Conservation (phyloP, 2,113 vertebrate genomes). For the Desmodus rotundus region DNA sequence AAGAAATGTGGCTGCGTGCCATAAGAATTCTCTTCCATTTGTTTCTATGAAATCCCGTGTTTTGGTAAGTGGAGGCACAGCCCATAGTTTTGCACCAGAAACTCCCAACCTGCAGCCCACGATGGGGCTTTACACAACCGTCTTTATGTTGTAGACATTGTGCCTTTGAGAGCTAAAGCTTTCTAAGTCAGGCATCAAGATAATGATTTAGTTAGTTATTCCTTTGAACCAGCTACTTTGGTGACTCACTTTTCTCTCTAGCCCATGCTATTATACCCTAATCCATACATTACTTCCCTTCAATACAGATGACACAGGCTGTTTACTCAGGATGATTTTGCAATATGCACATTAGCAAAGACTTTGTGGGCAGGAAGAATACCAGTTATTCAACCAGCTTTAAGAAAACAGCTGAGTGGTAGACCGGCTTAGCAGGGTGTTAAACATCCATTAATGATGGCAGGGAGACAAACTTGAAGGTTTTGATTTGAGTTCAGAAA, state of each 20-base stretch:
- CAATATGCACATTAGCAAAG: slow-evolving; percentile 69
- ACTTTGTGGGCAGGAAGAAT: slow-evolving; percentile 67
- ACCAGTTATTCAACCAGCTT: slow-evolving; percentile 55
- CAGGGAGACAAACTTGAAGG: slow-evolving; percentile 24
- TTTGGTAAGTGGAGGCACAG: neutral
- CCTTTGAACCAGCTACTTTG: slow-evolving; percentile 57
- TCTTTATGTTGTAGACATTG: slow-evolving; percentile 44
- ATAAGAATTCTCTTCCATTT: neutral
- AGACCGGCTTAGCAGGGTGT: slow-evolving; percentile 67
- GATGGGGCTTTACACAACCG: neutral
- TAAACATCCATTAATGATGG: slow-evolving; percentile 70
- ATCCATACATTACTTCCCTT: slow-evolving; percentile 67
- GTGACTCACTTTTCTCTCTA: slow-evolving; percentile 70
- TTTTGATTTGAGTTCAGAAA: slow-evolving; percentile 49
- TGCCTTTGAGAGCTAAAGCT: slow-evolving; percentile 54
- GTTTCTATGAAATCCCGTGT: neutral
- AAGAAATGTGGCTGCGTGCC: neutral
- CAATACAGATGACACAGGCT: slow-evolving; percentile 60
- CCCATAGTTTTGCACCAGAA: neutral
- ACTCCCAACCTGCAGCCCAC: neutral
- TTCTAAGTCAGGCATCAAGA: slow-evolving; percentile 64
- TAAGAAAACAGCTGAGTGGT: slow-evolving; percentile 55
- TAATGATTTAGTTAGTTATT: slow-evolving; percentile 74
- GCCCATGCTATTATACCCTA: slow-evolving; percentile 66
- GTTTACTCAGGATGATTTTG: slow-evolving; percentile 71